Percentiles rank a stretch among this genome's conserved stretches.
These are phyloP conservation scores for Sitophilus oryzae DNA, from an alignment of 1,140 invertebrate genomes.

Conservation along the genomic window DNA sequence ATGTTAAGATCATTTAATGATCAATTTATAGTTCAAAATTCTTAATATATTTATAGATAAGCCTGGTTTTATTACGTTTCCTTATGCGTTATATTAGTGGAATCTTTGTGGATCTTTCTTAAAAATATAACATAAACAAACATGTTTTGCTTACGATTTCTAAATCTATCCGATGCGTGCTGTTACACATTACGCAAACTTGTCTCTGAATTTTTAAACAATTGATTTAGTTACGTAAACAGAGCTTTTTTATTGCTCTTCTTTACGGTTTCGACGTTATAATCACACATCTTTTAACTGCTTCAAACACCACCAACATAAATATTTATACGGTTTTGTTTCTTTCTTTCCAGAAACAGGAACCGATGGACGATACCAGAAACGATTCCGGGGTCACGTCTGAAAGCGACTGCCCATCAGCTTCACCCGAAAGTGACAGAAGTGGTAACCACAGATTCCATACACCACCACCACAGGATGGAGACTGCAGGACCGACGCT, in stretches of 20 bases:
- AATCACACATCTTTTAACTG: not conserved
- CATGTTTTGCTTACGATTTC: slow-evolving; percentile 17
- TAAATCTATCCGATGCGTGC: slow-evolving; percentile 17
- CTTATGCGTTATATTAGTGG: slow-evolving; percentile 18
- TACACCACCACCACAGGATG: slow-evolving; percentile 5
- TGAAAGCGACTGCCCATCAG: slow-evolving; percentile 36
- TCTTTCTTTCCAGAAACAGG: slow-evolving; percentile 42
- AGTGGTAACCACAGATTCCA: slow-evolving; percentile 26
- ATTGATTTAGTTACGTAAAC: slow-evolving; percentile 21
- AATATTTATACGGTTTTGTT: slow-evolving; percentile 15
- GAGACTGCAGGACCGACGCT: not conserved
- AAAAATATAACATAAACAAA: slow-evolving; percentile 27
- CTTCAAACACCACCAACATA: not conserved
- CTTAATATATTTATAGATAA: slow-evolving; percentile 13
- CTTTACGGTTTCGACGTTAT: slow-evolving; percentile 5
- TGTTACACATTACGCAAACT: slow-evolving; percentile 14
- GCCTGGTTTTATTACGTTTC: slow-evolving; percentile 15
- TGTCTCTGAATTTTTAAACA: slow-evolving; percentile 21
- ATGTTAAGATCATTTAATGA: too few relatives aligned
- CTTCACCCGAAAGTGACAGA: slow-evolving; percentile 37
- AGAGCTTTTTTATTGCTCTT: slow-evolving; percentile 17
- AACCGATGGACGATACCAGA: slow-evolving; percentile 38
- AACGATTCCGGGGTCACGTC: slow-evolving; percentile 42
- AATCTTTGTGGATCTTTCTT: slow-evolving; percentile 12
- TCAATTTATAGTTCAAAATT: too few relatives aligned